Evolutionary conservation across 1,140 invertebrate genomes (phyloP).

Genomic region (Argopecten irradians): DNA sequence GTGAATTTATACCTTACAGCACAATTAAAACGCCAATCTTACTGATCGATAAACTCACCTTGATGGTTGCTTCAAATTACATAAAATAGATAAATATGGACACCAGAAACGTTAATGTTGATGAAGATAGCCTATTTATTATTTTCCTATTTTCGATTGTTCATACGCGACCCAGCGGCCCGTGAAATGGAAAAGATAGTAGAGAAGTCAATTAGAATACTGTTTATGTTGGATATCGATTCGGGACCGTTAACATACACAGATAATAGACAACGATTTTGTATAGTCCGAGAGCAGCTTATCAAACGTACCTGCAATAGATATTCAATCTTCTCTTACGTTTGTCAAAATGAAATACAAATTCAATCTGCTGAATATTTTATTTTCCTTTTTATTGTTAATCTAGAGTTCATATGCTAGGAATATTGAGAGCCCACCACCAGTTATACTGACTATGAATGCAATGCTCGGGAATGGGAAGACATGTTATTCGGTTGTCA

Average conservation of each 20-base stretch:
- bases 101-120: neutral
- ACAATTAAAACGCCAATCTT: neutral
- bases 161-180: neutral
- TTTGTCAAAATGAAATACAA: no score
- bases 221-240: neutral
- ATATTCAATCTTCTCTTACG: no score
- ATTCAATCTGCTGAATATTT: no score
- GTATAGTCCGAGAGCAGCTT: neutral
- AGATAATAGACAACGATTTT: neutral
- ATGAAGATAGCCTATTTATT: neutral
- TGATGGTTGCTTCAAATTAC: conserved; percentile 5
- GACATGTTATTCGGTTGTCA: no score
- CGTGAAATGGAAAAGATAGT: neutral
- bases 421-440: no score
- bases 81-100: neutral
- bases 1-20: neutral
- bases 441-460: no score
- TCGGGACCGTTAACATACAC: neutral
- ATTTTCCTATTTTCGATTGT: no score
- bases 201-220: neutral
- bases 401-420: no score
- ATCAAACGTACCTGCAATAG: no score
- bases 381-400: no score
- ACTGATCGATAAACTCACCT: neutral
- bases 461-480: no score